These are phyloP conservation scores for Ooceraea biroi DNA, from an alignment of 1,140 invertebrate genomes.

Conservation along the genomic window DNA sequence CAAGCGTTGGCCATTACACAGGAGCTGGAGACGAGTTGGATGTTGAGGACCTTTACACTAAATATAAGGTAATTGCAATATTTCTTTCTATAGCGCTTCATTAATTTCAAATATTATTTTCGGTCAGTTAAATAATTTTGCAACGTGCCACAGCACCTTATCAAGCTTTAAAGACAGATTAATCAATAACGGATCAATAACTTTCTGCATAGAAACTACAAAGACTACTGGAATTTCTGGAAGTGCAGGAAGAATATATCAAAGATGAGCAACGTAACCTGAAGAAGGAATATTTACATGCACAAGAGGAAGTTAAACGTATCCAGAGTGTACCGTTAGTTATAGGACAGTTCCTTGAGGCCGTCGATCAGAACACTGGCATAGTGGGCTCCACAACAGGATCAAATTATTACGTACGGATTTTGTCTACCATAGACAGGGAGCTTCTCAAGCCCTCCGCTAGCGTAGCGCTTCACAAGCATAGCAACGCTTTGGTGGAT, in stretches of 20 bases:
- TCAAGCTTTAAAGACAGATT: conserved; percentile 31
- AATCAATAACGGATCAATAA: conserved; percentile 49
- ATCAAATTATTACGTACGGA: conserved; percentile 99
- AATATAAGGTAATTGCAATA: conserved; percentile 92
- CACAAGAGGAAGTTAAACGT: conserved; percentile 98
- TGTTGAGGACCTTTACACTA: conserved; percentile 96
- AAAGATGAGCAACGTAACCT: conserved; percentile 99
- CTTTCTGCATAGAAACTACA: conserved; percentile 93
- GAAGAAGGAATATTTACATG: conserved; percentile 99
- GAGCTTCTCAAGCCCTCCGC: conserved; percentile 98
- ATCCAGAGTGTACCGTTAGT: conserved; percentile 99
- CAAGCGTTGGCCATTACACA: conserved; percentile 85
- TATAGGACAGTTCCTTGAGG: conserved; percentile 99
- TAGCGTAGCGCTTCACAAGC: conserved; percentile 98
- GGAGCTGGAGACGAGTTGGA: conserved; percentile 92
- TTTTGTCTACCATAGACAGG: conserved; percentile 97
- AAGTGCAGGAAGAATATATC: conserved; percentile 99
- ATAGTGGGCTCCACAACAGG: conserved; percentile 94
- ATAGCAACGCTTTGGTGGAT: conserved; percentile 99
- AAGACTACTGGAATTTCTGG: conserved; percentile 97
- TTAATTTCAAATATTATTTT: conserved; percentile 11
- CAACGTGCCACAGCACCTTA: neutral
- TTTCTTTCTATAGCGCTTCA: conserved; percentile 20
- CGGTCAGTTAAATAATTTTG: conserved; percentile 9
- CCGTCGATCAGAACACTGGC: conserved; percentile 99